phyloP scores from a whole-genome alignment of 2,113 vertebrate genomes.

The Orcinus orca region DNA sequence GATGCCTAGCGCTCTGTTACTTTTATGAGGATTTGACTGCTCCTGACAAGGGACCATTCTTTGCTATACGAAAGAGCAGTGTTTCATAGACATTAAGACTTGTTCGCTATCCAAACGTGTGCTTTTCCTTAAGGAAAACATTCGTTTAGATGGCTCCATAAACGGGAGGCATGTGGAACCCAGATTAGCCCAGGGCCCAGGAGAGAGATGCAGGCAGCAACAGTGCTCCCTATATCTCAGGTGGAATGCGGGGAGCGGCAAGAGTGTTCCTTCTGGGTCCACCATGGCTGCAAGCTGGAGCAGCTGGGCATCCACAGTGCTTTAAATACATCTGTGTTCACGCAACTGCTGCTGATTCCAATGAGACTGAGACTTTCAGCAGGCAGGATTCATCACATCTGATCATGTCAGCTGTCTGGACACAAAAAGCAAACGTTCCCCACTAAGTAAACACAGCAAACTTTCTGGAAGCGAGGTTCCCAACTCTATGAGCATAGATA shows the following conservation, averaged over 20 bases:
- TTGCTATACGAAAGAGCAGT: background rate
- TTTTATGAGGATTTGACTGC: background rate
- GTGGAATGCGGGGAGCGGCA: background rate
- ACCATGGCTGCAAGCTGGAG: background rate
- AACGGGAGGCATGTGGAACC: background rate
- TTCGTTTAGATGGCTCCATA: background rate
- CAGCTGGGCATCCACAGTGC: rapidly evolving
- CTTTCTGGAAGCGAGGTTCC: too few relatives aligned
- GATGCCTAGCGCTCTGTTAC: background rate
- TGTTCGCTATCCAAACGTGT: background rate
- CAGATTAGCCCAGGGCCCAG: rapidly evolving
- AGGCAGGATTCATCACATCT: background rate
- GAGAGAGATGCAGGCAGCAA: background rate
- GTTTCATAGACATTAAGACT: background rate
- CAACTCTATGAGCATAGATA: rapidly evolving
- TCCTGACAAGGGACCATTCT: background rate
- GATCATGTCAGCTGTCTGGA: background rate
- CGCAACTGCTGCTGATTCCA: too few relatives aligned
- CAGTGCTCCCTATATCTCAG: background rate
- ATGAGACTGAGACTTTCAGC: background rate
- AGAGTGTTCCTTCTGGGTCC: background rate
- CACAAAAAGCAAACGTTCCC: background rate
- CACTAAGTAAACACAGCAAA: rapidly evolving
- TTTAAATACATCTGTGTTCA: background rate
- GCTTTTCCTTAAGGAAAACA: background rate